These are phyloP conservation scores for Myotis davidii DNA, from an alignment of 2,113 vertebrate genomes.

Conservation along the genomic window DNA sequence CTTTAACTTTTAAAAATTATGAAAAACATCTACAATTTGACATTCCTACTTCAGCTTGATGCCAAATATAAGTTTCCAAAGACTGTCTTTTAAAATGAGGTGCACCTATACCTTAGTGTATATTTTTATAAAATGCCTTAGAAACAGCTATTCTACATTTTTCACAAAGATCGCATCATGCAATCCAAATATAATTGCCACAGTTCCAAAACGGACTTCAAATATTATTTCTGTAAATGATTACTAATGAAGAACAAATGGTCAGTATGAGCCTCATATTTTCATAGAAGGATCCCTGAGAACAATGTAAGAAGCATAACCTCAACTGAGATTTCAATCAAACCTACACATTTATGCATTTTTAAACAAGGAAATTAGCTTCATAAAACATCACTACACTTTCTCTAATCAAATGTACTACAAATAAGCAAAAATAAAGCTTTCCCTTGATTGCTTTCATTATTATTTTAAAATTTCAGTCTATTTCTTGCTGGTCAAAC, in stretches of 20 bases:
- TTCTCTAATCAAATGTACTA: not conserved
- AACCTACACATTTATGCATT: not conserved
- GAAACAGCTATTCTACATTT: not conserved
- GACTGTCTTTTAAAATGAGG: conserved; percentile 23
- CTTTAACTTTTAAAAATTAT: conserved; percentile 20
- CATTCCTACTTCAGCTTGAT: conserved; percentile 25
- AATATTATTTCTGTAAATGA: conserved; percentile 4
- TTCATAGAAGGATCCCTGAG: not conserved
- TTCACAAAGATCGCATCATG: conserved; percentile 2
- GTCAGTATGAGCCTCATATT: not conserved
- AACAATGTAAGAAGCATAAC: not conserved
- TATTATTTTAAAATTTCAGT: not conserved
- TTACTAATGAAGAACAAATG: not conserved
- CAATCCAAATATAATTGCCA: not conserved
- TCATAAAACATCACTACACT: not conserved
- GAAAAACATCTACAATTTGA: conserved; percentile 28
- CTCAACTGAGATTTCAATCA: not conserved
- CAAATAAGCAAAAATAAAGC: not conserved
- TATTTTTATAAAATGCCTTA: not conserved
- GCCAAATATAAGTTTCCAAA: not conserved
- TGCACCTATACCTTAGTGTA: not conserved
- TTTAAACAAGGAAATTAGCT: not conserved
- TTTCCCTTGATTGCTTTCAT: not conserved
- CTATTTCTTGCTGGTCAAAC: not conserved
- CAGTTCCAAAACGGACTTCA: not conserved